These are phyloP conservation scores for Nasonia vitripennis DNA, from an alignment of 1,140 invertebrate genomes.

Conservation along the genomic window DNA sequence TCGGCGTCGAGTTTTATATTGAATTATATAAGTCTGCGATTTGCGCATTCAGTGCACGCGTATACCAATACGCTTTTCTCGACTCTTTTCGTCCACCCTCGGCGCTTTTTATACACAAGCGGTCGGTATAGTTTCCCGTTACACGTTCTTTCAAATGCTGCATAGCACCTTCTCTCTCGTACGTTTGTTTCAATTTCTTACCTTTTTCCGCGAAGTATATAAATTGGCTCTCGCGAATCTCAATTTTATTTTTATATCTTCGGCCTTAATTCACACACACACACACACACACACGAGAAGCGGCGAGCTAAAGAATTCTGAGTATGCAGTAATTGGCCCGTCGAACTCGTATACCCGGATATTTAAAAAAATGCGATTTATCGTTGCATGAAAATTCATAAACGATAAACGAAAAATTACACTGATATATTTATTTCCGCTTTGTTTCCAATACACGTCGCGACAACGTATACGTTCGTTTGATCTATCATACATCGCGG, in stretches of 20 bases:
- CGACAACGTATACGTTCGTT: background rate
- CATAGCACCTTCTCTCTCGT: background rate
- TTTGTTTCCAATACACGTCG: background rate
- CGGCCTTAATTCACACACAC: too few relatives aligned
- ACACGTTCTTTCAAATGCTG: constrained; percentile 3
- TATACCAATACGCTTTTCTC: background rate
- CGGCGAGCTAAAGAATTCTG: too few relatives aligned
- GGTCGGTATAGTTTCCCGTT: background rate
- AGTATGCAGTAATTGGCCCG: too few relatives aligned
- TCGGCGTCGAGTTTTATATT: constrained; percentile 38
- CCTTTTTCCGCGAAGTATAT: too few relatives aligned
- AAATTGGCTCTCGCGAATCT: background rate
- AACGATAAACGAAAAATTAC: too few relatives aligned
- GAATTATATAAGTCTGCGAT: constrained; percentile 46
- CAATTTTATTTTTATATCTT: background rate
- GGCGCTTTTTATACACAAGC: background rate
- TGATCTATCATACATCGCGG: background rate
- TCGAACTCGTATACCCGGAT: too few relatives aligned
- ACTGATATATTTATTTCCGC: background rate
- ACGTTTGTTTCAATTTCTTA: background rate
- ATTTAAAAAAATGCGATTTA: too few relatives aligned
- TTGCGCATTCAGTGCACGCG: constrained; percentile 33
- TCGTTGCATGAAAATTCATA: too few relatives aligned
- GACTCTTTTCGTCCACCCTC: background rate
- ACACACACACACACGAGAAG: too few relatives aligned